A percentile compares a stretch with the other conserved stretches of the same genome.
phyloP scores from a whole-genome alignment of 1,140 invertebrate species.

The Colletes latitarsis region DNA sequence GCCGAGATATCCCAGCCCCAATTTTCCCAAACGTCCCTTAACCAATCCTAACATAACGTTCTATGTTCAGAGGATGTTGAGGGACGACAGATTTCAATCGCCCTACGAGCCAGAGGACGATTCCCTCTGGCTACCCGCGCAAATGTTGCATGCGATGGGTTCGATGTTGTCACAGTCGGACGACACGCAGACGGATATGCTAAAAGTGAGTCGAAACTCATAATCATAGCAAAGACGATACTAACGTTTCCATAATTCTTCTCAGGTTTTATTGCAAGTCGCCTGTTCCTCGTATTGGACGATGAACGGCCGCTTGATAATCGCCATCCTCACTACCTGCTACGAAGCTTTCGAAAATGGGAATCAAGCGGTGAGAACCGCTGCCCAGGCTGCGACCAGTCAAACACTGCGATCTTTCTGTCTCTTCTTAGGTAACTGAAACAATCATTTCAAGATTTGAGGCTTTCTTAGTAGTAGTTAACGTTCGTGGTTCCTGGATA shows the following conservation, averaged over 20 bases:
- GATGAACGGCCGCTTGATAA: constrained; percentile 90
- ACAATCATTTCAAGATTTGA: background rate
- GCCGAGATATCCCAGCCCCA: too few species aligned
- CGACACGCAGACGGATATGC: constrained; percentile 88
- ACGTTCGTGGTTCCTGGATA: too few species aligned
- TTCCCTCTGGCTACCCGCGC: constrained; percentile 93
- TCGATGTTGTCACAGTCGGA: constrained; percentile 89
- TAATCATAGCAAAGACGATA: background rate
- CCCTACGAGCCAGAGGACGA: constrained; percentile 95
- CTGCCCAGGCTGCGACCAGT: constrained; percentile 90
- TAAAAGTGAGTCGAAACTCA: constrained; percentile 81
- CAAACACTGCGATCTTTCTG: constrained; percentile 92
- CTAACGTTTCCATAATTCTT: background rate
- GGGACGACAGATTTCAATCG: constrained; percentile 95
- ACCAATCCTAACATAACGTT: background rate
- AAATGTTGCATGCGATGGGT: constrained; percentile 91
- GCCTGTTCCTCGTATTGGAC: constrained; percentile 91
- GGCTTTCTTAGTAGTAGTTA: too few species aligned
- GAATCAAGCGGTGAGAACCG: constrained; percentile 89
- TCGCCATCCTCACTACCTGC: constrained; percentile 88
- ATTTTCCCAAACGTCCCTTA: too few species aligned
- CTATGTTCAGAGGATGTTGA: constrained; percentile 89
- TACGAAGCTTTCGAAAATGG: constrained; percentile 88
- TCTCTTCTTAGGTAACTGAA: constrained; percentile 85
- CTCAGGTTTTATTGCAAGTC: constrained; percentile 89